These are phyloP conservation scores for Percopsis omiscomaycus DNA, from an alignment of 2,797 vertebrate genomes.

Conservation along the genomic window DNA sequence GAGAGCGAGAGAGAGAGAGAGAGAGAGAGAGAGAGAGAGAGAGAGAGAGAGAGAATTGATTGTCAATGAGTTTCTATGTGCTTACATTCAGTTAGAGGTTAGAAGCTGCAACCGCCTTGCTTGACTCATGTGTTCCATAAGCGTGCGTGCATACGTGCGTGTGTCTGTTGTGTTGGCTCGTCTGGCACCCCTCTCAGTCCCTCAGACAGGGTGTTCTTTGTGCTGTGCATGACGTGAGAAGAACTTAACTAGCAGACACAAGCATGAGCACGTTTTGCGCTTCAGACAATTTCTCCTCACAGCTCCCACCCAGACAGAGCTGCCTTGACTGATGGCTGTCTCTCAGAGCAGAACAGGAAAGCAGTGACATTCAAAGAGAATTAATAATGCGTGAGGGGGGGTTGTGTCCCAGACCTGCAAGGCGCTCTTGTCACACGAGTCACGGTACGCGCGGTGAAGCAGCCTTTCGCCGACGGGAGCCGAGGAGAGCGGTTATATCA, in stretches of 20 bases:
- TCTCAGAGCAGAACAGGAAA: constrained; percentile 37
- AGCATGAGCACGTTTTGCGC: constrained; percentile 22
- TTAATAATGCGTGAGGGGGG: constrained; percentile 55
- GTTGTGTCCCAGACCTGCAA: constrained; percentile 36
- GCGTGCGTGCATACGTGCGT: constrained; percentile 20
- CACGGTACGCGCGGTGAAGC: constrained; percentile 36
- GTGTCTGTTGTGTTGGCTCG: constrained; percentile 33
- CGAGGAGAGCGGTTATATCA: constrained; percentile 14
- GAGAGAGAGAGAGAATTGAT: neutral
- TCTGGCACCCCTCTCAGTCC: constrained; percentile 55
- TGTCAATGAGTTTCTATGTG: constrained; percentile 15
- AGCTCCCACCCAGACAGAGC: constrained; percentile 28
- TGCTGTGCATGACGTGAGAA: constrained; percentile 59
- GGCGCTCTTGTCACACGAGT: constrained; percentile 58
- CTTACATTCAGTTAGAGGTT: constrained; percentile 18
- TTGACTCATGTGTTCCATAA: constrained; percentile 7
- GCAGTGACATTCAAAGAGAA: constrained; percentile 37
- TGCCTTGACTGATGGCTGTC: constrained; percentile 61
- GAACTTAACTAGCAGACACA: neutral
- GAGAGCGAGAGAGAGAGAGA: too few species aligned
- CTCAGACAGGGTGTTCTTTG: constrained; percentile 68
- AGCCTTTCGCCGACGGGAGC: constrained; percentile 19
- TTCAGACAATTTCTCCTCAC: constrained; percentile 31
- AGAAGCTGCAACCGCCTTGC: constrained; percentile 33
- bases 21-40: constrained; percentile 1